These are phyloP conservation scores for Plemyria rubiginata DNA, from an alignment of 2,888 invertebrate genomes.

Conservation along the genomic window DNA sequence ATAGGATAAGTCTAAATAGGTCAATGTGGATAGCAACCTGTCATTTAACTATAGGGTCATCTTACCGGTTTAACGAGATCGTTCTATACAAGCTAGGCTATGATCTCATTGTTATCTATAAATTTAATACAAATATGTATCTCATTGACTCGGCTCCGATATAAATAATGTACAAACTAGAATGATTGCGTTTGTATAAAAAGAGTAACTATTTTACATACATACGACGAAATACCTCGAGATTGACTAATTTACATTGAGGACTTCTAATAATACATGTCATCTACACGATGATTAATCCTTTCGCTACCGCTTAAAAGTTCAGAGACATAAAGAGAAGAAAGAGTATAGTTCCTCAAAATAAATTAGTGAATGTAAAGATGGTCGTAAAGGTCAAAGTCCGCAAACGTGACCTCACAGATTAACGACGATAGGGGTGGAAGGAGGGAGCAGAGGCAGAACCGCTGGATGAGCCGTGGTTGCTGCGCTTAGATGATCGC, in stretches of 20 bases:
- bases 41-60: constrained; percentile 32
- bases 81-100: constrained; percentile 28
- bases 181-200: constrained; percentile 78
- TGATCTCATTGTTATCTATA: constrained; percentile 28
- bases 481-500: constrained; percentile 74
- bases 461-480: constrained; percentile 69
- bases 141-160: constrained; percentile 62
- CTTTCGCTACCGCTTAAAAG: background rate
- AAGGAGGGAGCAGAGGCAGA: constrained; percentile 75
- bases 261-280: constrained; percentile 18
- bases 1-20: constrained; percentile 27
- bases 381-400: constrained; percentile 23
- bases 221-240: constrained; percentile 56
- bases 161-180: constrained; percentile 76
- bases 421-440: constrained; percentile 80
- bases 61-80: constrained; percentile 34
- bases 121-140: constrained; percentile 35
- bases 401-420: constrained; percentile 46
- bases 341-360: constrained; percentile 5
- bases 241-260: constrained; percentile 48
- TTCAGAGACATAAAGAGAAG: constrained; percentile 2
- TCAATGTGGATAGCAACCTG: constrained; percentile 29
- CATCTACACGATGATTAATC: background rate
- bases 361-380: constrained; percentile 36
- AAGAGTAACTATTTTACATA: constrained; percentile 73